phyloP scores from a whole-genome alignment of 2,113 vertebrate genomes.

The Lagenorhynchus albirostris region DNA sequence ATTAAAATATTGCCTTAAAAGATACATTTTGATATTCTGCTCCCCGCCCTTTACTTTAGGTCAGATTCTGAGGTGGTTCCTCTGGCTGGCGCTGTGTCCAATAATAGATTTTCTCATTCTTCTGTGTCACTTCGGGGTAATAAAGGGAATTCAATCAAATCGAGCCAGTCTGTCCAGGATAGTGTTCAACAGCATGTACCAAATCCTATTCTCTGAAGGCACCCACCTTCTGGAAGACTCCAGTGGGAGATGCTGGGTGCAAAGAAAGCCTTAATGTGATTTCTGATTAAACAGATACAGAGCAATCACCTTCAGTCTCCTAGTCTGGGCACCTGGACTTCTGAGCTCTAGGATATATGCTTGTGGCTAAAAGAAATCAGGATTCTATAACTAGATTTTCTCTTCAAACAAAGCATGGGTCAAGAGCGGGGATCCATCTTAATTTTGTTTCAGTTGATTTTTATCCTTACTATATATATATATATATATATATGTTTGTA shows the following conservation, averaged over 20 bases:
- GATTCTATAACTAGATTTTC: not conserved
- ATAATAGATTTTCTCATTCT: slow-evolving; percentile 60
- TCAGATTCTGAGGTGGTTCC: slow-evolving; percentile 40
- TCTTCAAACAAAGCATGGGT: not conserved
- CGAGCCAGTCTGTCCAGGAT: slow-evolving; percentile 17
- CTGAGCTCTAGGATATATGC: not conserved
- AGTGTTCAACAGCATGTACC: not conserved
- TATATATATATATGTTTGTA: not conserved
- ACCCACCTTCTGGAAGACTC: slow-evolving; percentile 19
- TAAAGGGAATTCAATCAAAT: slow-evolving; percentile 56
- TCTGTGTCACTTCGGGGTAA: slow-evolving; percentile 51
- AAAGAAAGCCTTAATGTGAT: slow-evolving; percentile 1
- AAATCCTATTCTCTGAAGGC: not conserved
- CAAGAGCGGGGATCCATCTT: not conserved
- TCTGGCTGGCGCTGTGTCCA: slow-evolving; percentile 41
- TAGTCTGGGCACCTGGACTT: not conserved
- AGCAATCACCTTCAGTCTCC: not conserved
- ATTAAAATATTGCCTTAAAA: slow-evolving; percentile 20
- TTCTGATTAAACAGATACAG: slow-evolving; percentile 32
- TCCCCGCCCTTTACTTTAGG: not conserved
- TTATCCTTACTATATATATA: not conserved
- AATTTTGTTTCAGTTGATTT: slow-evolving; percentile 37
- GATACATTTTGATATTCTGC: slow-evolving; percentile 7
- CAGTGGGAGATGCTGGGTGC: slow-evolving; percentile 24
- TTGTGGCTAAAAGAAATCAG: not conserved